These are phyloP conservation scores for Drosophila anomalata DNA, from an alignment of 2,888 invertebrate genomes.

Conservation along the genomic window DNA sequence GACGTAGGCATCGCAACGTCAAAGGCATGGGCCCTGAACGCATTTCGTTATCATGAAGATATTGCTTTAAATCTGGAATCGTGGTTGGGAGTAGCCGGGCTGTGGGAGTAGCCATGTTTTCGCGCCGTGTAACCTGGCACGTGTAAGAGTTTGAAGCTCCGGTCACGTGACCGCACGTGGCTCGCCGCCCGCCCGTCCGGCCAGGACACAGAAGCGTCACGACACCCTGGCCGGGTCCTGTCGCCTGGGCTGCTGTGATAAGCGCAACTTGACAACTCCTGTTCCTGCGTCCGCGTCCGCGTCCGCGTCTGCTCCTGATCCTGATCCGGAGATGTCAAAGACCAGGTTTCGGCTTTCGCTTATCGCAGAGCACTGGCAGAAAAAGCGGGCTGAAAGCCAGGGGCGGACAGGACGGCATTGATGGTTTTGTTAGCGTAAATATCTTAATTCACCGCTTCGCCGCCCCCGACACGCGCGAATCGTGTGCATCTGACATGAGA, in stretches of 20 bases:
- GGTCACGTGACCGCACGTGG: conserved; percentile 80
- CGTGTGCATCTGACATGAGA: conserved; percentile 72
- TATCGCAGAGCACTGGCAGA: conserved; percentile 53
- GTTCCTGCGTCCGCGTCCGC: conserved; percentile 10
- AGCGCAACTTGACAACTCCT: conserved; percentile 66
- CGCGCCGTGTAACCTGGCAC: conserved; percentile 48
- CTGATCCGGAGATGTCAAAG: conserved; percentile 62
- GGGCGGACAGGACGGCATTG: conserved; percentile 28
- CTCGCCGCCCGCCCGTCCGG: conserved; percentile 13
- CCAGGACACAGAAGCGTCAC: not conserved
- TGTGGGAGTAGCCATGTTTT: not conserved
- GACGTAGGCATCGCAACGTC: conserved; percentile 1
- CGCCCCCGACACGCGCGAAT: conserved; percentile 74
- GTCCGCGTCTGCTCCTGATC: conserved; percentile 29
- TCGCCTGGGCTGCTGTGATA: conserved; percentile 62
- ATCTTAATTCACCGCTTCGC: conserved; percentile 75
- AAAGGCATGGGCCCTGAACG: conserved; percentile 10
- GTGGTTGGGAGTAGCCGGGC: too few relatives aligned
- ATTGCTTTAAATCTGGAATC: not conserved
- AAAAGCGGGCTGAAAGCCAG: conserved; percentile 3
- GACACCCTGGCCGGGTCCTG: not conserved
- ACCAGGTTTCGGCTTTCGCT: conserved; percentile 55
- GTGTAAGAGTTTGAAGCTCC: conserved; percentile 63
- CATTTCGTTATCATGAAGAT: not conserved
- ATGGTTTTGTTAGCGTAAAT: conserved; percentile 74